phyloP scores from a whole-genome alignment of 2,113 vertebrate species.

The Sinocyclocheilus anshuiensis region DNA sequence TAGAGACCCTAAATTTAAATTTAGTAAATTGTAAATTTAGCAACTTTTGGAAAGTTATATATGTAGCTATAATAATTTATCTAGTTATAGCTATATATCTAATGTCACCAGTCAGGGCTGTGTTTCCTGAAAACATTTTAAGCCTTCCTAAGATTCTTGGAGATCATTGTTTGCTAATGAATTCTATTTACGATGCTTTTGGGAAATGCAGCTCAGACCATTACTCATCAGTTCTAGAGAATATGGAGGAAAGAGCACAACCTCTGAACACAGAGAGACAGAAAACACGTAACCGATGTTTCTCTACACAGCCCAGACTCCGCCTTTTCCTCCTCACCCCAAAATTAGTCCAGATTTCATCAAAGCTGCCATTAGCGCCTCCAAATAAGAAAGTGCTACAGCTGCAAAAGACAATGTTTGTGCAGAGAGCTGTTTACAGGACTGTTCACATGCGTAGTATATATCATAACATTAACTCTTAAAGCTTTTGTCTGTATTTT shows the following conservation, averaged over 20 bases:
- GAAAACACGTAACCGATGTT: background rate
- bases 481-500: too few species aligned
- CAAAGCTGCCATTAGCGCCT: background rate
- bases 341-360: constrained; percentile 24
- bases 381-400: constrained; percentile 27
- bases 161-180: background rate
- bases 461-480: too few species aligned
- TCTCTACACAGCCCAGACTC: constrained; percentile 24
- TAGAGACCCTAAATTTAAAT: background rate
- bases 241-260: background rate
- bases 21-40: background rate
- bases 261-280: background rate
- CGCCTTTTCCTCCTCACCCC: constrained; percentile 34
- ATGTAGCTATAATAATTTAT: background rate
- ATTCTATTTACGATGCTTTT: background rate
- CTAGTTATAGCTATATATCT: background rate
- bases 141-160: background rate
- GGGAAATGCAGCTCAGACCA: background rate
- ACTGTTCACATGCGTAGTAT: background rate
- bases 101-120: background rate
- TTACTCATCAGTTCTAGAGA: background rate
- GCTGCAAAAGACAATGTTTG: constrained; percentile 1
- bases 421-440: background rate
- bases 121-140: background rate
- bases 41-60: background rate